Percentiles rank a stretch among this genome's conserved stretches.
These are phyloP conservation scores for Echeneis naucrates DNA, from an alignment of 2,797 vertebrate genomes.

Conservation along the genomic window DNA sequence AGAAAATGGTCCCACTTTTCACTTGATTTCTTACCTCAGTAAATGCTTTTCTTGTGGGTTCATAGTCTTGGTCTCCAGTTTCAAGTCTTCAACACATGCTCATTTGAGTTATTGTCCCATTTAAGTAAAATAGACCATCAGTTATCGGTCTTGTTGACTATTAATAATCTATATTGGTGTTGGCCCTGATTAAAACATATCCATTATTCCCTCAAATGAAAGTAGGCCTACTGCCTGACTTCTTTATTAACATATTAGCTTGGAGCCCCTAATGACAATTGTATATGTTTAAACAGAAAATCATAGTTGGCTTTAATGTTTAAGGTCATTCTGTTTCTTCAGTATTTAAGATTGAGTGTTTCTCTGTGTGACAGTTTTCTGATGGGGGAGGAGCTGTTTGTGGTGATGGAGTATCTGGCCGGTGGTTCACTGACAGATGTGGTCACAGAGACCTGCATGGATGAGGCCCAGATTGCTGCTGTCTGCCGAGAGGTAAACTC, in stretches of 20 bases:
- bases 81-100: no score
- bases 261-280: neutral
- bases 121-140: no score
- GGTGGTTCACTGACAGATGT: slow-evolving; percentile 98
- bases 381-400: slow-evolving; percentile 96
- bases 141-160: no score
- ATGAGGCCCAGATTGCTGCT: slow-evolving; percentile 97
- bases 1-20: no score
- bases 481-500: slow-evolving; percentile 93
- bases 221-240: neutral
- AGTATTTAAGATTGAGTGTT: slow-evolving; percentile 1
- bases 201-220: neutral
- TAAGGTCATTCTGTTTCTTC: neutral
- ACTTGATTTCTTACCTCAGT: no score
- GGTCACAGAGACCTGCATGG: slow-evolving; percentile 98
- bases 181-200: no score
- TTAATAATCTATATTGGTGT: no score
- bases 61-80: no score
- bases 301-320: neutral
- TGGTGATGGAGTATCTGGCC: slow-evolving; percentile 98
- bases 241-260: neutral
- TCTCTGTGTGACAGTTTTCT: slow-evolving; percentile 83
- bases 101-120: no score
- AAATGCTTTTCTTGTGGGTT: no score
- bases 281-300: neutral